Conservation (phyloP, 1,140 invertebrate genomes). For the Whitmania pigra region DNA sequence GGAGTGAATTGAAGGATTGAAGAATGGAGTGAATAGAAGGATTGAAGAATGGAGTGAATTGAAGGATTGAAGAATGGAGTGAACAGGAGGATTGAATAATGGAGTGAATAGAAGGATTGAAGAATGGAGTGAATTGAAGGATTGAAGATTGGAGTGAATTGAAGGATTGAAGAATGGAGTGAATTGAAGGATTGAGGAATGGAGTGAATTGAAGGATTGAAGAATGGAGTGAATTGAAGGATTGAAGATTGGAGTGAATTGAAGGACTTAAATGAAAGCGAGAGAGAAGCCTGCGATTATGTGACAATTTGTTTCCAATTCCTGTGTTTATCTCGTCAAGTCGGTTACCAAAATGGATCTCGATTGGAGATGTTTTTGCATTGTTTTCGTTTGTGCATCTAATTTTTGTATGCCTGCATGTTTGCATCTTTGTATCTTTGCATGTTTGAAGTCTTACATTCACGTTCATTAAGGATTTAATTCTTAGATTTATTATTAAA, state of each 20-base stretch:
- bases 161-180: no score
- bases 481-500: no score
- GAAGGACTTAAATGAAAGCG: not conserved
- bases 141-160: no score
- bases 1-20: no score
- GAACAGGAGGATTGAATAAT: no score
- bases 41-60: no score
- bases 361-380: constrained; percentile 1
- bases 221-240: not conserved
- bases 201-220: not conserved
- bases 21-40: no score
- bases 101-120: no score
- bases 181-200: no score
- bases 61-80: no score
- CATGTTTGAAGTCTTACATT: not conserved
- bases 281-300: not conserved
- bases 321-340: not conserved
- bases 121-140: no score
- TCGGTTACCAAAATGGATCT: not conserved
- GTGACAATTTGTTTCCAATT: not conserved
- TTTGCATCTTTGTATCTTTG: not conserved
- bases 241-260: not conserved
- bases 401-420: not conserved
- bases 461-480: no score
- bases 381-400: not conserved